A percentile compares a stretch with the other conserved stretches of the same genome.
Evolutionary conservation across 2,113 vertebrate species (phyloP).

Genomic region (Lophius piscatorius): DNA sequence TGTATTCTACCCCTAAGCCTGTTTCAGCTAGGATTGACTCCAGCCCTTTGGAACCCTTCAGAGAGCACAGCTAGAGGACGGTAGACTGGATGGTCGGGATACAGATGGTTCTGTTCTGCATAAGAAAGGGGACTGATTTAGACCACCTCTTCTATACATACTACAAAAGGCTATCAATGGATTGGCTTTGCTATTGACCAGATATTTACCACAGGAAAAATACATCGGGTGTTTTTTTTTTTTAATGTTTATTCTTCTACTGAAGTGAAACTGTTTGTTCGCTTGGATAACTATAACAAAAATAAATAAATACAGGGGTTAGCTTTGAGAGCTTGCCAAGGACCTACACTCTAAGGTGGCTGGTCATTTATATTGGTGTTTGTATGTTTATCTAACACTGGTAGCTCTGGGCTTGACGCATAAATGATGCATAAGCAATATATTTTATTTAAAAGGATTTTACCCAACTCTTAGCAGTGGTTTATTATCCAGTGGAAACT

Average conservation of each 20-base stretch:
- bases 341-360: conserved; percentile 60
- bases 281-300: conserved; percentile 61
- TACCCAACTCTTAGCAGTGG: conserved; percentile 54
- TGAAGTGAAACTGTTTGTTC: conserved; percentile 69
- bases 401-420: conserved; percentile 76
- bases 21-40: not conserved
- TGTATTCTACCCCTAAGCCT: not conserved
- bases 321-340: conserved; percentile 56
- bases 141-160: not conserved
- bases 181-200: conserved; percentile 19
- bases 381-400: conserved; percentile 81
- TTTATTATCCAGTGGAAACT: conserved; percentile 76
- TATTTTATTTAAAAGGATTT: conserved; percentile 83
- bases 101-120: conserved; percentile 5
- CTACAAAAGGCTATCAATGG: not conserved
- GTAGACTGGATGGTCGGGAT: not conserved
- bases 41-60: not conserved
- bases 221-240: conserved; percentile 36
- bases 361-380: conserved; percentile 73
- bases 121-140: conserved; percentile 1
- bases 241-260: conserved; percentile 57
- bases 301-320: conserved; percentile 26
- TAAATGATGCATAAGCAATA: conserved; percentile 81
- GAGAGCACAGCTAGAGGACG: too few species aligned
- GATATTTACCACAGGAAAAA: conserved; percentile 4